Conservation (phyloP, 1,140 invertebrate genomes). For the Palaemon carinicauda region DNA sequence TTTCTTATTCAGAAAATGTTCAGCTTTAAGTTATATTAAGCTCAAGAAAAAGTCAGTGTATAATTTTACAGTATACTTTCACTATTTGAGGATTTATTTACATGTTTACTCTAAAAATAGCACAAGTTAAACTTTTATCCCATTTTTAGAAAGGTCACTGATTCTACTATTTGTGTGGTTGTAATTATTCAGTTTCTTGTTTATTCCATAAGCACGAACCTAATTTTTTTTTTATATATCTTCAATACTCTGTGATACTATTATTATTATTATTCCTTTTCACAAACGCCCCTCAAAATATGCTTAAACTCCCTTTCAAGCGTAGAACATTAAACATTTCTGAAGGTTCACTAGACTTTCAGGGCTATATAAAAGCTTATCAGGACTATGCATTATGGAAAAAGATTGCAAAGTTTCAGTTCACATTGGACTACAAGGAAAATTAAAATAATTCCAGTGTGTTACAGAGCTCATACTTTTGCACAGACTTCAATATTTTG, state of each 20-base stretch:
- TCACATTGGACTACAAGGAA: too few relatives aligned
- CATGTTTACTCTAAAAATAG: not conserved
- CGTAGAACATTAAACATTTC: not conserved
- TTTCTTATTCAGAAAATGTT: too few relatives aligned
- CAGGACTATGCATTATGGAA: too few relatives aligned
- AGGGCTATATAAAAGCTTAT: not conserved
- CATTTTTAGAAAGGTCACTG: not conserved
- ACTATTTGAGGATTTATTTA: not conserved
- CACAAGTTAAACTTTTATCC: not conserved
- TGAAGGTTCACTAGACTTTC: not conserved
- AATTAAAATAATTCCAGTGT: too few relatives aligned
- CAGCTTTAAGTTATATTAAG: too few relatives aligned
- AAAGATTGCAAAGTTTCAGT: too few relatives aligned
- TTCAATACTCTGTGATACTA: conserved; percentile 49
- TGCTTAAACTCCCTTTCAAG: not conserved
- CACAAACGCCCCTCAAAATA: not conserved
- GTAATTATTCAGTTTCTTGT: not conserved
- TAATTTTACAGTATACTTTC: not conserved
- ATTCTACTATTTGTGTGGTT: conserved; percentile 1
- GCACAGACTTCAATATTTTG: too few relatives aligned
- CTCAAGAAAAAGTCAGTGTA: not conserved
- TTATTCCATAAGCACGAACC: not conserved
- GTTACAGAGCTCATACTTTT: too few relatives aligned
- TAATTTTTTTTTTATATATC: conserved; percentile 27
- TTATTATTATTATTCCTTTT: conserved; percentile 11